Base-by-base conservation (phyloP, 2,888 invertebrate genomes). In the Digitonthophagus gazella region DNA sequence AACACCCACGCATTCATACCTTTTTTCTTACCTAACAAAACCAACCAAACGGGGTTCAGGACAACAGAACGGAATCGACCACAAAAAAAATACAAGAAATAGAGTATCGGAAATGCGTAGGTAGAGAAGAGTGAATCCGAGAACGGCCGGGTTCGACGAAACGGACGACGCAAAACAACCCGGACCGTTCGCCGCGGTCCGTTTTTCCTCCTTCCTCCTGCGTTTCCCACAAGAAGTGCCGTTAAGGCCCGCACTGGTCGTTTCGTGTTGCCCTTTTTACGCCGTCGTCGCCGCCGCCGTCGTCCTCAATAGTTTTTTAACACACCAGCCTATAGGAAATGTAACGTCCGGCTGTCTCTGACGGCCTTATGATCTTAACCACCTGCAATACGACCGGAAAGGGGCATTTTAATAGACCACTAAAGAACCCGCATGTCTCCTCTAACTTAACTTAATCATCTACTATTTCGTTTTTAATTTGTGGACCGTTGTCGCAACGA, bases 341-440 rank as follows among this genome's bases (percentile, higher is more conserved):
- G 82, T 99, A 99, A 80, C 98, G 89, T 58, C 98, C 98, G 22
- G 98, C 98, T 56, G 98, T 99, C 86, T 98, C 98, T 18, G 97
- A 98, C 4, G 97, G 92, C 75, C 98, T 88, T 78, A 98, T 97
- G 82, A 99, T 99, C 86, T 98, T 98, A 65, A 98, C 97, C 73
- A 97, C 95, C 92, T 93, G 86, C 63, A 86, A 87, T 55, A 86
- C 72, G 71, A 56, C 69, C 67, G 67, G 67, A 67, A 69, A 44
- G 64, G 61, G 56, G 65, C 63, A 63, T 69, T 69, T 69, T 66
- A 69, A 69, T 69, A 66, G 44, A 63, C 66, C 57, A 67, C 66
- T 56, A 18, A 20, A 63, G 44, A 16, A 67, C 69, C 71, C 65
- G 69, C 66, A 71, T 67, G 58, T 55, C 19, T 14, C 6, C 57